phyloP scores from a whole-genome alignment of 2,113 vertebrate genomes.

The Sakesphorus luctuosus region DNA sequence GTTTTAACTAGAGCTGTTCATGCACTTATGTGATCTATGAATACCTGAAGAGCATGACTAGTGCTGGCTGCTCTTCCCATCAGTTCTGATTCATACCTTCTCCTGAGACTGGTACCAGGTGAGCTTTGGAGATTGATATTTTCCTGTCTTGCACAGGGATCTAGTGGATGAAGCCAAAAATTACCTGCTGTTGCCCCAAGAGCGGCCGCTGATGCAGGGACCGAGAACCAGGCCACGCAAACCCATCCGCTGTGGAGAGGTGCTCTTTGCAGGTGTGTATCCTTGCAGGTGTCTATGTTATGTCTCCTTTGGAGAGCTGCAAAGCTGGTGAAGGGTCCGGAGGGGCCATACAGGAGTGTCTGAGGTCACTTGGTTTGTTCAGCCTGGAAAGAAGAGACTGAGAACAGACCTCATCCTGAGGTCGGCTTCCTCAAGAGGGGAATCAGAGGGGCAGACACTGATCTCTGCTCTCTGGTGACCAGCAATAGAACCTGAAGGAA shows the following conservation, averaged over 20 bases:
- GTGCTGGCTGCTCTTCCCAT: background rate
- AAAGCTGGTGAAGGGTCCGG: background rate
- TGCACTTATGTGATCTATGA: background rate
- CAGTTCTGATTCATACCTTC: background rate
- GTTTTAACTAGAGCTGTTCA: background rate
- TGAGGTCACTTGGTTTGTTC: background rate
- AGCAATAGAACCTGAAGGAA: accelerated
- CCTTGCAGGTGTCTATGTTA: constrained; percentile 82
- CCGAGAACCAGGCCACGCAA: constrained; percentile 94
- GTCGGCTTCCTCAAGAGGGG: accelerated
- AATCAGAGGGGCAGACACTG: background rate
- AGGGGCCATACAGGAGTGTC: background rate
- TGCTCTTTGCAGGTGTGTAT: constrained; percentile 94
- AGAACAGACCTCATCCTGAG: background rate
- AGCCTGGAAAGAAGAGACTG: background rate
- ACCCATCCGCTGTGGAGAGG: constrained; percentile 97
- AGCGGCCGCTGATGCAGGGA: constrained; percentile 96
- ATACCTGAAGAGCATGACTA: background rate
- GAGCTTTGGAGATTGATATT: constrained; percentile 4
- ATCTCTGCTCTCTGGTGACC: background rate
- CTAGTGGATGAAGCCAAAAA: constrained; percentile 99
- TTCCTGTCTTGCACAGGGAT: constrained; percentile 80
- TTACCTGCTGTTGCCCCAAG: constrained; percentile 95
- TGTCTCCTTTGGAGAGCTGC: background rate
- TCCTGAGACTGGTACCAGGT: background rate